Evolutionary conservation across 1,140 invertebrate genomes (phyloP).

Genomic region (Zaprionus lachaisei): DNA sequence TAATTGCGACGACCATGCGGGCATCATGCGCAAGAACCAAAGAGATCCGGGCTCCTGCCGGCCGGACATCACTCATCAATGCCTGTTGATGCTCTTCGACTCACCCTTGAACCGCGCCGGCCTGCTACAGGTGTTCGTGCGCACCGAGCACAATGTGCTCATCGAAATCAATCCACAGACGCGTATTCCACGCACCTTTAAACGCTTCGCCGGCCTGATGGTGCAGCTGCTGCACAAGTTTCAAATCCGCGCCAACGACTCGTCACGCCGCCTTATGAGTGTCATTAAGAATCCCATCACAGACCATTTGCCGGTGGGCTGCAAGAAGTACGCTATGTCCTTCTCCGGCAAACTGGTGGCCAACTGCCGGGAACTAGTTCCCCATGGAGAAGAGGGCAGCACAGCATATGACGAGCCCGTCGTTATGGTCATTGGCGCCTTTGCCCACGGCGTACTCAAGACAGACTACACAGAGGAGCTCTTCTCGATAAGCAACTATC

Average conservation of each 20-base stretch:
- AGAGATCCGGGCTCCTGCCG: slow-evolving; percentile 93
- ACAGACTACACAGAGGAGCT: slow-evolving; percentile 96
- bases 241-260: slow-evolving; percentile 94
- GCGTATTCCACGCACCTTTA: slow-evolving; percentile 98
- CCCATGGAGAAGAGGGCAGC: slow-evolving; percentile 84
- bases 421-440: slow-evolving; percentile 97
- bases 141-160: slow-evolving; percentile 98
- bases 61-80: slow-evolving; percentile 98
- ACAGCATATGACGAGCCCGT: slow-evolving; percentile 90
- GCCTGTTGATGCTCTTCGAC: slow-evolving; percentile 97
- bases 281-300: slow-evolving; percentile 99
- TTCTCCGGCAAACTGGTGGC: slow-evolving; percentile 93
- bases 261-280: slow-evolving; percentile 95
- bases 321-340: slow-evolving; percentile 95
- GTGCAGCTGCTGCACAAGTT: slow-evolving; percentile 99
- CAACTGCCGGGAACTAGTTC: slow-evolving; percentile 92
- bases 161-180: slow-evolving; percentile 99
- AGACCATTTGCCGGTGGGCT: slow-evolving; percentile 97
- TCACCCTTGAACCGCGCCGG: slow-evolving; percentile 97
- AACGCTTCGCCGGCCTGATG: slow-evolving; percentile 99
- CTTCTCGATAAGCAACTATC: slow-evolving; percentile 97
- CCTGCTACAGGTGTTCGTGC: slow-evolving; percentile 96
- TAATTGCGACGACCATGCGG: slow-evolving; percentile 96
- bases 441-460: slow-evolving; percentile 97
- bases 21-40: slow-evolving; percentile 93